phyloP scores from a whole-genome alignment of 1,140 invertebrate genomes.

The Anoplolepis gracilipes region DNA sequence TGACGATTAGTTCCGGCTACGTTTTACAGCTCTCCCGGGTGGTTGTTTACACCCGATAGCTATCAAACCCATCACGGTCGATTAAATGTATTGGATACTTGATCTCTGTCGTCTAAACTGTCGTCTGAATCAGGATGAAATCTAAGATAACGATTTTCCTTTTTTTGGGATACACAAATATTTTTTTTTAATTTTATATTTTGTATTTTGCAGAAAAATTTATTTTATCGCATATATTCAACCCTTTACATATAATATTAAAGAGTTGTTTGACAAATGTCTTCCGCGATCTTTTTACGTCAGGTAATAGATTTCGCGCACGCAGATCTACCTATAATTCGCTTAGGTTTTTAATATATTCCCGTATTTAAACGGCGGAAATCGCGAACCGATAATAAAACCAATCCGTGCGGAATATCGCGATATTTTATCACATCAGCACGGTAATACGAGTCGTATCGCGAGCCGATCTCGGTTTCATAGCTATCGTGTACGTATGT shows the following conservation, averaged over 20 bases:
- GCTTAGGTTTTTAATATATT: constrained; percentile 19
- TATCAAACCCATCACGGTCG: constrained; percentile 61
- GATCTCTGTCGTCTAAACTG: constrained; percentile 20
- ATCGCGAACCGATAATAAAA: constrained; percentile 26
- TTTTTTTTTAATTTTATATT: background rate
- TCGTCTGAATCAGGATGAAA: background rate
- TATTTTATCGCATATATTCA: background rate
- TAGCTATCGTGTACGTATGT: constrained; percentile 4
- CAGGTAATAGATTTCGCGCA: background rate
- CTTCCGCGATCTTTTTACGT: background rate
- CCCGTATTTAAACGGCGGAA: background rate
- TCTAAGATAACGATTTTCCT: constrained; percentile 5
- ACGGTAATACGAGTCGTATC: background rate
- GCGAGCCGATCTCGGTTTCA: constrained; percentile 29
- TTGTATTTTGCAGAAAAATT: background rate
- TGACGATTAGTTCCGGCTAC: constrained; percentile 62
- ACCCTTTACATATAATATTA: background rate
- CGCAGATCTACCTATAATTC: background rate
- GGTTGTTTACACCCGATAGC: constrained; percentile 68
- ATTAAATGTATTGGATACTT: constrained; percentile 57
- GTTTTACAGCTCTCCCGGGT: constrained; percentile 56
- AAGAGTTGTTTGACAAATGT: background rate
- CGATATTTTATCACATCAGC: constrained; percentile 32
- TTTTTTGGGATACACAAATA: background rate
- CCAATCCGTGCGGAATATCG: constrained; percentile 18